A percentile compares a stretch with the other conserved stretches of the same genome.
Evolutionary conservation across 2,797 vertebrate genomes (phyloP).

Genomic region (Falco columbarius): DNA sequence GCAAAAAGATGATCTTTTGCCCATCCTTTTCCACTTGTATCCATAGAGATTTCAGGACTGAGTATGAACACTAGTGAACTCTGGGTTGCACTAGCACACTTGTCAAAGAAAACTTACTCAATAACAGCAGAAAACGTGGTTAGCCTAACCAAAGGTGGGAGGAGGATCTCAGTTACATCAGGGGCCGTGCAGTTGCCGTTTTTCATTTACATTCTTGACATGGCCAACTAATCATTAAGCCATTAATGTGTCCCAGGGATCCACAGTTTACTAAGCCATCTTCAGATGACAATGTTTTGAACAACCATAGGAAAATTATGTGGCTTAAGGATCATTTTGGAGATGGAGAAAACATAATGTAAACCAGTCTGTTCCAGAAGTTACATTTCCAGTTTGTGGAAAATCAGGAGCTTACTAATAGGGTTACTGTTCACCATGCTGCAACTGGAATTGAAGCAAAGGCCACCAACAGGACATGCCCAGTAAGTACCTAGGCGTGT

Average conservation of each 20-base stretch:
- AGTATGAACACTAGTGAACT: background rate
- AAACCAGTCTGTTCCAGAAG: background rate
- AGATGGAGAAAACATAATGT: background rate
- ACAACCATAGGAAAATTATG: background rate
- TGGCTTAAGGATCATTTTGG: background rate
- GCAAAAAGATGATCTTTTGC: background rate
- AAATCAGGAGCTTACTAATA: background rate
- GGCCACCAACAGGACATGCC: background rate
- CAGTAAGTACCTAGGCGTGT: background rate
- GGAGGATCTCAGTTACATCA: background rate
- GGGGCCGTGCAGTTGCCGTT: background rate
- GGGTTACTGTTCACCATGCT: background rate
- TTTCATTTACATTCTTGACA: background rate
- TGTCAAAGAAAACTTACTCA: background rate
- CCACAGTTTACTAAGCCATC: background rate
- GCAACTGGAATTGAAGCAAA: background rate
- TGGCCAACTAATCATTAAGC: background rate
- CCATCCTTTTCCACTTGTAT: background rate
- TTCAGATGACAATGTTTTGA: background rate
- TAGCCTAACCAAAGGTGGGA: background rate
- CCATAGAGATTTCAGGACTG: accelerated
- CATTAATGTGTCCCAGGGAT: background rate
- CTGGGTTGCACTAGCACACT: background rate
- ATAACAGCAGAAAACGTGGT: background rate
- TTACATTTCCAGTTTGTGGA: background rate